Base-by-base conservation (phyloP, 2,113 vertebrate species). In the Condylura cristata region DNA sequence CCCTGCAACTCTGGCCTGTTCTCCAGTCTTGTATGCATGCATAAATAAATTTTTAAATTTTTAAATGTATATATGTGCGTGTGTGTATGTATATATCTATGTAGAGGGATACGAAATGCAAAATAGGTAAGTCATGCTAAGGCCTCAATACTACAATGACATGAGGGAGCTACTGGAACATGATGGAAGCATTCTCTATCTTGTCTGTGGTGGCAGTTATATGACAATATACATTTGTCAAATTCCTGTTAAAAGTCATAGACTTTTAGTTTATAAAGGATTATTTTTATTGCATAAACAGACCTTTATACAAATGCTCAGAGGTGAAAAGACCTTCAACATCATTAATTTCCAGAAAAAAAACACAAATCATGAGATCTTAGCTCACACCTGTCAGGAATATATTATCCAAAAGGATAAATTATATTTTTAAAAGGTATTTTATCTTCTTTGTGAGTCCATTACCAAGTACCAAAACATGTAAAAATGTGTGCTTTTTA, bases 381-480 rank as follows among this genome's bases (percentile, higher is more conserved):
- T 16, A 41, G 26, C 32, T 72, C 1, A 17, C 8, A 79, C 20
- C 30, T 85, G 24, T 28, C 53, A 88, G 48, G 26, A 44, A 16
- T 16, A 10, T 76, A 39, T 61, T 88, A 37, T 26, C 14, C 7
- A 65, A 80, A 83, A 89, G 7, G 24, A n/a, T 24, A 20, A 81
- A 48, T 13, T 0, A 44, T 39, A 13, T 84, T 94, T n/a, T 46
- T 2, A 41, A 72, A 92, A 9, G 0, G 3, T 34, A 71, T 81
- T 66, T 82, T 78, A 51, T 6, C 51, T 89, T 75, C 16, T 51
- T n/a, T 56, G 30, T 4, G 89, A 41, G 86, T 91, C 89, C 13
- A n/a, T 72, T 48, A 76, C 80, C 70, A 83, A 66, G 48, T 89
- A 86, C 44, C 65, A 93, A 86, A 89, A 12, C 5, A 46, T 63